Evolutionary conservation across 1,140 invertebrate genomes (phyloP).

Genomic region (Drosophila insularis): DNA sequence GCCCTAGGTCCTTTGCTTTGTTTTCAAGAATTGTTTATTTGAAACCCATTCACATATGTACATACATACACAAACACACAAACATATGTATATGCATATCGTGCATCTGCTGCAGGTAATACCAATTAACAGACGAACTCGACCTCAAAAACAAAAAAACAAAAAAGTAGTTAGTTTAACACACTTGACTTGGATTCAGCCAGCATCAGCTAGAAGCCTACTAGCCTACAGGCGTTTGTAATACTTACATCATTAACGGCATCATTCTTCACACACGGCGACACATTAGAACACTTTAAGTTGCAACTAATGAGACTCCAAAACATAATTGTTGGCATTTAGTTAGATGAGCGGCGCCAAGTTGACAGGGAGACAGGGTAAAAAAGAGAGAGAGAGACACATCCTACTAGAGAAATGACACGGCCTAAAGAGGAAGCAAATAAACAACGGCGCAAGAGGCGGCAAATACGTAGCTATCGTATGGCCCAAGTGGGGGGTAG

Average conservation of each 20-base stretch:
- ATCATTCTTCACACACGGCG: constrained; percentile 71
- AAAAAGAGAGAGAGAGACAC: constrained; percentile 5
- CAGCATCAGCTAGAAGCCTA: neutral
- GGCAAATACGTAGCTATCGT: constrained; percentile 43
- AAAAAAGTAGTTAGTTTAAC: constrained; percentile 16
- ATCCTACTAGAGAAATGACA: constrained; percentile 60
- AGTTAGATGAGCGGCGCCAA: constrained; percentile 61
- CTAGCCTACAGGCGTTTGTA: constrained; percentile 20
- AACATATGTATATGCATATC: neutral
- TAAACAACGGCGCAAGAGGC: constrained; percentile 53
- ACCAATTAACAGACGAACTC: constrained; percentile 71
- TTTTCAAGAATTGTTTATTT: constrained; percentile 23
- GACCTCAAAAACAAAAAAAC: constrained; percentile 67
- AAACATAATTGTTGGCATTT: constrained; percentile 80
- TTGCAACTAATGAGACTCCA: constrained; percentile 79
- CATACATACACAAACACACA: neutral
- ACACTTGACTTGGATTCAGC: constrained; percentile 44
- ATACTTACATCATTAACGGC: constrained; percentile 76
- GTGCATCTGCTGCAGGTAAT: constrained; percentile 40
- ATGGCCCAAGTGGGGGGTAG: neutral
- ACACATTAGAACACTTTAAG: constrained; percentile 71
- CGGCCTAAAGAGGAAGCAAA: constrained; percentile 63
- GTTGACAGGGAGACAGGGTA: constrained; percentile 35
- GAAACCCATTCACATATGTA: constrained; percentile 6
- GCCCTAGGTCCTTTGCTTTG: constrained; percentile 46